A percentile compares a stretch with the other conserved stretches of the same genome.
Conservation (phyloP, 92 coral and sea anemone genomes). For the Bergia sp. region DNA sequence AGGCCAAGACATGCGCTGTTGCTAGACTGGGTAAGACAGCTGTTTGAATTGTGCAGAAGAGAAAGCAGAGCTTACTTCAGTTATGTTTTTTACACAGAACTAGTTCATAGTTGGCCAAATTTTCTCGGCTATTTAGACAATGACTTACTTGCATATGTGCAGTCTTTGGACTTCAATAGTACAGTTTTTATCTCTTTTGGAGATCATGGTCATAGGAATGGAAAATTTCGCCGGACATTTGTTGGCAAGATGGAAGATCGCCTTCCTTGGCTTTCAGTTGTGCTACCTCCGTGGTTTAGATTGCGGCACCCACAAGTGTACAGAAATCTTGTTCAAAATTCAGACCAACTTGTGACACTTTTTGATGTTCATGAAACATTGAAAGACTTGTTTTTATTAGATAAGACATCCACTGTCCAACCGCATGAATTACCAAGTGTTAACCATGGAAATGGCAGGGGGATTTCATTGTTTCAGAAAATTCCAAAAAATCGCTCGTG, state of each 20-base stretch:
- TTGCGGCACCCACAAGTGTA: conserved; percentile 15
- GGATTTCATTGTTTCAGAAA: conserved; percentile 31
- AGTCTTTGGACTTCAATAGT: conserved; percentile 18
- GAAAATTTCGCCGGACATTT: conserved; percentile 41
- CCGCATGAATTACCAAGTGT: conserved; percentile 28
- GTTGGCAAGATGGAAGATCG: conserved; percentile 40
- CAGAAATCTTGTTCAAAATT: conserved; percentile 17
- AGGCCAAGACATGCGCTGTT: conserved; percentile 24
- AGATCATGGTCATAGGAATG: conserved; percentile 37
- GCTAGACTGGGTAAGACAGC: conserved; percentile 25
- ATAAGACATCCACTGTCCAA: not conserved
- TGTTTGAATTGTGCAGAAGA: conserved; percentile 21
- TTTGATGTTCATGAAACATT: conserved; percentile 38
- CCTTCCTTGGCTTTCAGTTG: conserved; percentile 28
- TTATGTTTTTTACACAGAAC: conserved; percentile 33
- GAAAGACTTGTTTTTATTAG: conserved; percentile 7
- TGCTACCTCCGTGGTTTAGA: conserved; percentile 29
- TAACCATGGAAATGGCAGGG: not conserved
- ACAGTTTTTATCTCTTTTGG: conserved; percentile 23
- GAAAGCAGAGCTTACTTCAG: conserved; percentile 16
- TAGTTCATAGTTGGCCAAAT: conserved; percentile 30
- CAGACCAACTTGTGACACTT: conserved; percentile 14
- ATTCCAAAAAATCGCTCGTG: conserved; percentile 22
- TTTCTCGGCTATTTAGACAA: conserved; percentile 26
- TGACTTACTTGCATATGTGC: conserved; percentile 6